These are phyloP conservation scores for Platerodrilus igneus DNA, from an alignment of 2,888 invertebrate species.

Conservation along the genomic window DNA sequence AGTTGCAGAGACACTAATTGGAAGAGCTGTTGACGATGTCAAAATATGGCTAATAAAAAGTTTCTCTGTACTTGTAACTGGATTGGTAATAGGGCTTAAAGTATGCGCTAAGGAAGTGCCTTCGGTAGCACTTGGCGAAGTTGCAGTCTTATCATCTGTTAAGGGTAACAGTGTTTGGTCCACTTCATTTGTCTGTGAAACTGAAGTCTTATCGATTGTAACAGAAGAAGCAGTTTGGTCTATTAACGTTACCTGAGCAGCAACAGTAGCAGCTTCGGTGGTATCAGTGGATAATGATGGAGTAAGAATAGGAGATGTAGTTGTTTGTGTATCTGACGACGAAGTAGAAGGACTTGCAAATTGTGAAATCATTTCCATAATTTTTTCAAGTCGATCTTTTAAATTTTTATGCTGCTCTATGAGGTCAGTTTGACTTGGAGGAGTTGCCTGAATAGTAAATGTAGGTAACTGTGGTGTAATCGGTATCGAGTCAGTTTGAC, in stretches of 20 bases:
- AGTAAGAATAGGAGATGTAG: neutral
- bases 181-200: too few relatives aligned
- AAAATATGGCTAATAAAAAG: slow-evolving; percentile 10
- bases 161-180: too few relatives aligned
- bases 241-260: neutral
- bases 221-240: neutral
- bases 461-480: too few relatives aligned
- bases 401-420: too few relatives aligned
- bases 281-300: neutral
- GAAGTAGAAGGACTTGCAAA: too few relatives aligned
- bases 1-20: slow-evolving; percentile 11
- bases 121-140: neutral
- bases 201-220: too few relatives aligned
- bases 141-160: neutral
- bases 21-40: slow-evolving; percentile 9
- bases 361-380: too few relatives aligned
- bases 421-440: too few relatives aligned
- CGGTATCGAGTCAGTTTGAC: neutral
- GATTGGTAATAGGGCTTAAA: neutral
- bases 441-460: too few relatives aligned
- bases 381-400: too few relatives aligned
- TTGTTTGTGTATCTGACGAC: too few relatives aligned
- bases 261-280: neutral
- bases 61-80: neutral
- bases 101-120: neutral